Conservation (phyloP, 2,113 vertebrate species). For the Bagarius yarrelli region DNA sequence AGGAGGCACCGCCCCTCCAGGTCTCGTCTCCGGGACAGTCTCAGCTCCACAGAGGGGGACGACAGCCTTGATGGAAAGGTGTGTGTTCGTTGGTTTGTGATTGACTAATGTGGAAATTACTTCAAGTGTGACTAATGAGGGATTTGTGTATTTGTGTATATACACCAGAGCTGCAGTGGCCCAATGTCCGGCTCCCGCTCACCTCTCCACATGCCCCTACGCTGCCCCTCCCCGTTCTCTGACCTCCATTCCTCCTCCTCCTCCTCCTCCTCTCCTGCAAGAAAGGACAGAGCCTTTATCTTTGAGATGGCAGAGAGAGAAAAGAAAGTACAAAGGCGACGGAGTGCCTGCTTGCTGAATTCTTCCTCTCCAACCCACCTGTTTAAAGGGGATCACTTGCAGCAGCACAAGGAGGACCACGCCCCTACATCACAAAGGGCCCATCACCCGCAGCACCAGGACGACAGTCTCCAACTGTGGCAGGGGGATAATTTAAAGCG, state of each 20-base stretch:
- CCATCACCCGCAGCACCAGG: constrained; percentile 21
- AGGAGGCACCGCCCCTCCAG: constrained; percentile 78
- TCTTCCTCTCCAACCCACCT: constrained; percentile 70
- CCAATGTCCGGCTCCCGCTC: constrained; percentile 68
- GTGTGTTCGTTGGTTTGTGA: constrained; percentile 5
- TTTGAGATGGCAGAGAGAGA: constrained; percentile 63
- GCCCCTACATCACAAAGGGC: background rate
- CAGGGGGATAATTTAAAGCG: background rate
- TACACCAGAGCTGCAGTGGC: constrained; percentile 62
- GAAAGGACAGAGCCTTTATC: constrained; percentile 62
- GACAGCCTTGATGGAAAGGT: constrained; percentile 71
- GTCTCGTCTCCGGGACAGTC: constrained; percentile 76
- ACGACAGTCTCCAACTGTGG: background rate
- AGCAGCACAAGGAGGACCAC: background rate
- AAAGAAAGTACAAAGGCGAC: constrained; percentile 36
- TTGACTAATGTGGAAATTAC: background rate
- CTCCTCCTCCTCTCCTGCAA: constrained; percentile 57
- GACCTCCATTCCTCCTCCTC: constrained; percentile 57
- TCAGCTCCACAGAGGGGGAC: constrained; percentile 79
- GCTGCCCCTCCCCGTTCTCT: constrained; percentile 50
- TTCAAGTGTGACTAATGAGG: background rate
- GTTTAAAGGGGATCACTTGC: constrained; percentile 55
- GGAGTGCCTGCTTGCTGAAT: constrained; percentile 69
- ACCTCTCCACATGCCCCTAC: constrained; percentile 65
- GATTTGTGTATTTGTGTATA: background rate